Percentiles rank a stretch among this genome's conserved stretches.
These are phyloP conservation scores for Brienomyrus brachyistius DNA, from an alignment of 2,113 vertebrate genomes.

Conservation along the genomic window DNA sequence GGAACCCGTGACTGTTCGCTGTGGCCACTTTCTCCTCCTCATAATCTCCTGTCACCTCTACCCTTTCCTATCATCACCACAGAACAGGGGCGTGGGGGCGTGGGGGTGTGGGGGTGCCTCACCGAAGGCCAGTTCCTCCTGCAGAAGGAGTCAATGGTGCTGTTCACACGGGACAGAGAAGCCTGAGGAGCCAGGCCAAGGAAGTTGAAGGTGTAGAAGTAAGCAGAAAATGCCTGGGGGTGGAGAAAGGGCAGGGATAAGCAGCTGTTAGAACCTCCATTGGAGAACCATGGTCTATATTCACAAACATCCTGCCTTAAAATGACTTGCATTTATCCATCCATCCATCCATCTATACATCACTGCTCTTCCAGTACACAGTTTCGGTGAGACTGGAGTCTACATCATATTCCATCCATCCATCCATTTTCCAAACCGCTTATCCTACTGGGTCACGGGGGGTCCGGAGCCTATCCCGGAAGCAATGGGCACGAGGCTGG, in stretches of 20 bases:
- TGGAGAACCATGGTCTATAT: neutral
- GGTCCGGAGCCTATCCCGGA: no score
- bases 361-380: neutral
- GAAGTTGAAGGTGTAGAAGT: conserved; percentile 69
- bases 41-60: neutral
- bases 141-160: conserved; percentile 57
- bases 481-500: no score
- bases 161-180: conserved; percentile 36
- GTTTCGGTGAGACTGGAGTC: neutral
- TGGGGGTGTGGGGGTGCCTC: conserved; percentile 3
- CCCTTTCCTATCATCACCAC: neutral
- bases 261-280: neutral
- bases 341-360: neutral
- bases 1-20: neutral
- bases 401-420: neutral
- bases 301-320: neutral
- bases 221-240: conserved; percentile 66
- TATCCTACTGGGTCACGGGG: no score
- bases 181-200: conserved; percentile 61
- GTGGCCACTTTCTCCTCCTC: neutral
- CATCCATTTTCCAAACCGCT: no score
- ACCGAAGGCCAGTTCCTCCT: conserved; percentile 58
- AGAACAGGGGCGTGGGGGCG: no score
- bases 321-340: neutral
- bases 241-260: neutral